Base-by-base conservation (phyloP, 2,888 invertebrate species). In the Mactromeris polynyma region DNA sequence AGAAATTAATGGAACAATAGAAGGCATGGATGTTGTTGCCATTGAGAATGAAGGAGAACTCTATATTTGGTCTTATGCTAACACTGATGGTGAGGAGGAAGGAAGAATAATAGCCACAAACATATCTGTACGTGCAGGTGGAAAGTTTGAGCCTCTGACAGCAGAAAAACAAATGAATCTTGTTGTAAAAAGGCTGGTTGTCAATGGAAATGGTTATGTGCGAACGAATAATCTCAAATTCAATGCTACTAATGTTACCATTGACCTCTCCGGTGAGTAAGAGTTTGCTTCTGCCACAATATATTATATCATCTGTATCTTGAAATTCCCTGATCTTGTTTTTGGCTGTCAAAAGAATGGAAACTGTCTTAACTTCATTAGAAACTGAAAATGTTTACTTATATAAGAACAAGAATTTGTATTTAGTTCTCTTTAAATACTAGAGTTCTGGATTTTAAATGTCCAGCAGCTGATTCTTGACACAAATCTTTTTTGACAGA, bases 121-220 rank as follows among this genome's bases (percentile, higher is more conserved):
- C 82, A 91, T 95, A 26, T 92, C 92, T 77, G 94, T 95, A 9
- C 90, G 93, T 64, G 94, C 95, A 64, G 95, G 95, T 26, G 95
- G 95, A 0, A 93, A 92, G 85, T 90, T 94, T 80, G 94, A 94
- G 85, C 92, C 93, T 7, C 86, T 94, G 80, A 91, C 94, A 17
- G 93, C 93, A 6, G 93, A 86, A 0, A 78, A 83, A 14, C 86
- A 85, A 81, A 92, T 94, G 85, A 90, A 86, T 7, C 78, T 94
- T 51, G 84, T 84, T 42, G 88, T 90, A 19, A 90, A 90, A 2
- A 64, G 89, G 21, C 42, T 95, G n/a, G 81, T 89, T 77, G 93
- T 95, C 77, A 95, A 95, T 84, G 95, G 94, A 17, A 92, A 93
- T 40, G 95, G 95, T n/a, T 93, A 92, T 83, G 81, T 95, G 33